phyloP scores from a whole-genome alignment of 2,113 vertebrate genomes.

The Ammodytes marinus region DNA sequence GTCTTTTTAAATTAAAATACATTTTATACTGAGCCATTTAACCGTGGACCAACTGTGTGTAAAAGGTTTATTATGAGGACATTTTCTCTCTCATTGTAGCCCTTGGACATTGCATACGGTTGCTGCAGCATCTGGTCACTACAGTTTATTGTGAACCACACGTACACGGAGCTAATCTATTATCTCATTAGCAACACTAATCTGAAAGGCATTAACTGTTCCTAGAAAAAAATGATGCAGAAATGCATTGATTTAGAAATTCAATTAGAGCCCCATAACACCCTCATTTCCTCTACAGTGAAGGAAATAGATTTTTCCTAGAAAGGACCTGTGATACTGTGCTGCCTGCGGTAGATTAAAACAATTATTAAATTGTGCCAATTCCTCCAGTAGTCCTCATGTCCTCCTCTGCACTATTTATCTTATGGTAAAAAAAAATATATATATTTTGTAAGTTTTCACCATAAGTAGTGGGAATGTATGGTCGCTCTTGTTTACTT shows the following conservation, averaged over 20 bases:
- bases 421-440: neutral
- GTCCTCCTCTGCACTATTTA: conserved; percentile 1
- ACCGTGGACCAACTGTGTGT: conserved; percentile 42
- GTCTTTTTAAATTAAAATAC: conserved; percentile 33
- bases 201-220: conserved; percentile 33
- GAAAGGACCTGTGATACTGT: conserved; percentile 36
- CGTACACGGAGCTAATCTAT: conserved; percentile 20
- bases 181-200: conserved; percentile 43
- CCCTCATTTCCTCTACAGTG: conserved; percentile 37
- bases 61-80: conserved; percentile 40
- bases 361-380: neutral
- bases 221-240: conserved; percentile 40
- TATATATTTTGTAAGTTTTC: too few species aligned
- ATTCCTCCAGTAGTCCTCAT: neutral
- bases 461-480: conserved; percentile 6
- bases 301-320: conserved; percentile 29
- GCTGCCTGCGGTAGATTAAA: neutral
- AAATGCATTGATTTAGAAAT: conserved; percentile 46
- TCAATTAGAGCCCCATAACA: conserved; percentile 30
- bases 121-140: conserved; percentile 50
- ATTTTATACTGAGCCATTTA: conserved; percentile 41
- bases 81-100: conserved; percentile 29
- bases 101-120: conserved; percentile 25
- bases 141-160: conserved; percentile 33
- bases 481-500: conserved; percentile 38